Evolutionary conservation across 1,140 invertebrate species (phyloP), one percentile per base, ranked within the genome.

Genomic region (Asbolus verrucosus): DNA sequence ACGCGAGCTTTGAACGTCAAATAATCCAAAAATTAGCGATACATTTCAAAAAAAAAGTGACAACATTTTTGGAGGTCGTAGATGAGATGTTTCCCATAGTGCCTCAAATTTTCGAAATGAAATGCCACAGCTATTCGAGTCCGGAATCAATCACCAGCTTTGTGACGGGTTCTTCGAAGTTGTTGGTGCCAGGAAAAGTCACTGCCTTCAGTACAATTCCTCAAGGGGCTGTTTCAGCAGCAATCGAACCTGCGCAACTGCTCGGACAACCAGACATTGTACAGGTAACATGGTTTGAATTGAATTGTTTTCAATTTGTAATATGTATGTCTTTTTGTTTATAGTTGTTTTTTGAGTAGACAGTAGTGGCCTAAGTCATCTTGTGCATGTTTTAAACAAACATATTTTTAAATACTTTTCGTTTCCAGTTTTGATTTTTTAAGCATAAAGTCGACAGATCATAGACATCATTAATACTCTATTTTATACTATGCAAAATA

Each of bases 171-270:
- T 72, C 75, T 41, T 72, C 73, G 4, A 75, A 78, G 60, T 63
- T 79, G 6, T 59, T 80, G 60, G 75, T 80, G 24, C 79, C 79
- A 5, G 80, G 79, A 50, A 75, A 74, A 67, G 80, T 79, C 6
- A 79, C 72, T 18, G 73, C 79, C 21, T 66, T 70, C 21, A 71
- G 43, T 3, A 38, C 46, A 24, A 80, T 81, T 59, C 74, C 77
- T 14, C 79, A 80, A 72, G 78, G 79, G 60, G 69, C 77, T 6
- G 65, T 77, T 41, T 74, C 77, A 1, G 43, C 73, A 6, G 74
- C 74, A 0, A 80, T 81, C 14, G 72, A 79, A 24, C 63, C 77
- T 8, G 43, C 67, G n/a, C 63, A 39, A n/a, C 70, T 81, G 8
- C 6, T 70, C 1, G 80, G 79, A 16, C 67, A 74, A 67, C 61